Conservation (phyloP, 1,140 invertebrate species). For the Ganaspis sp. region DNA sequence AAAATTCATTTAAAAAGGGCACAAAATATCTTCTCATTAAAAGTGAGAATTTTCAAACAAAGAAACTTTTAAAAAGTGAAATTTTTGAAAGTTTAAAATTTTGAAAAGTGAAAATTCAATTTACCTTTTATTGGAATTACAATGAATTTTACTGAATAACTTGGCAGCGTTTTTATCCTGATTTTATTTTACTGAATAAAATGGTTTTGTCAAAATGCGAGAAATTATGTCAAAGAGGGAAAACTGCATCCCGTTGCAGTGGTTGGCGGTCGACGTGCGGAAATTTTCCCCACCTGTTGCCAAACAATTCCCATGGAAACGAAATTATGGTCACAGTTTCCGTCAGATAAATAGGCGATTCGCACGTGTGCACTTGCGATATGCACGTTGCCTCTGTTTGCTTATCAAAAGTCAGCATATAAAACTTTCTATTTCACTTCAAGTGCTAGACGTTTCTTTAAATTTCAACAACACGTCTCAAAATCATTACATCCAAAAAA, state of each 20-base stretch:
- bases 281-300: conserved; percentile 75
- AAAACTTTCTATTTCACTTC: neutral
- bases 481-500: too few species aligned
- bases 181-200: neutral
- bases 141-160: too few species aligned
- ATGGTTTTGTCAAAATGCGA: conserved; percentile 2
- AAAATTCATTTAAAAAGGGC: too few species aligned
- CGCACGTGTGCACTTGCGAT: conserved; percentile 32
- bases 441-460: neutral
- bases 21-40: too few species aligned
- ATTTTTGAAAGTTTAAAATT: too few species aligned
- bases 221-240: conserved; percentile 40
- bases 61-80: too few species aligned
- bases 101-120: too few species aligned
- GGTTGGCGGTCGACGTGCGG: conserved; percentile 58
- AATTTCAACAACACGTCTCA: too few species aligned
- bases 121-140: too few species aligned
- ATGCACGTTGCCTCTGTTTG: neutral
- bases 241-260: conserved; percentile 7
- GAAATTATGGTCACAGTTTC: conserved; percentile 66
- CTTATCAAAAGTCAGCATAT: neutral
- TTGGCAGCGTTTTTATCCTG: neutral
- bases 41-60: too few species aligned
- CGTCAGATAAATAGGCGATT: conserved; percentile 61
- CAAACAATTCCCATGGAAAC: conserved; percentile 74